Percentiles rank a stretch among this genome's conserved stretches.
These are phyloP conservation scores for Melanotus villosus DNA, from an alignment of 2,888 invertebrate species.

Conservation along the genomic window DNA sequence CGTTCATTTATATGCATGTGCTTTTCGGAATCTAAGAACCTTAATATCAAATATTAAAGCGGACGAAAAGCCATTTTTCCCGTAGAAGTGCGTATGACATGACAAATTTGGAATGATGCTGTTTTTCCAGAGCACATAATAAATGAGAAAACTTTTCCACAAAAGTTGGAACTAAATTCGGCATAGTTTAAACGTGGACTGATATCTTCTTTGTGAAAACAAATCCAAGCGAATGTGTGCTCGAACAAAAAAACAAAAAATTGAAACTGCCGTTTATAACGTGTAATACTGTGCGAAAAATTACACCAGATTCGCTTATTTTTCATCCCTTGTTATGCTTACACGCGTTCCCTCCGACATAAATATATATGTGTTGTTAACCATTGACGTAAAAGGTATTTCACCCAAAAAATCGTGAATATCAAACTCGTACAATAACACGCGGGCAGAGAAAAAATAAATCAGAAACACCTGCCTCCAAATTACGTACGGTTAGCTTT, in stretches of 20 bases:
- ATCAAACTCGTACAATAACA: neutral
- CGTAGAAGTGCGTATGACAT: conserved; percentile 30
- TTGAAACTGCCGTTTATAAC: conserved; percentile 25
- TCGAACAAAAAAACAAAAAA: conserved; percentile 23
- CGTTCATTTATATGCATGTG: too few relatives aligned
- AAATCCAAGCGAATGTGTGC: conserved; percentile 18
- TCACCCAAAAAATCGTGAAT: conserved; percentile 11
- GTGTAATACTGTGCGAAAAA: conserved; percentile 23
- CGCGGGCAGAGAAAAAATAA: neutral
- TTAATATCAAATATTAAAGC: neutral
- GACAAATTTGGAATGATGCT: conserved; percentile 27
- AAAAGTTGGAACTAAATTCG: conserved; percentile 30
- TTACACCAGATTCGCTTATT: conserved; percentile 28
- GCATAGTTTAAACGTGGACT: conserved; percentile 22
- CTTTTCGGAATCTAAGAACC: too few relatives aligned
- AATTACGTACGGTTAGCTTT: neutral
- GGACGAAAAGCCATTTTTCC: conserved; percentile 5
- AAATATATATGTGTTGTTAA: conserved; percentile 23
- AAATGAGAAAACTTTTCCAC: conserved; percentile 31
- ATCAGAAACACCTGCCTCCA: neutral
- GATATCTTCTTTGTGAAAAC: conserved; percentile 28
- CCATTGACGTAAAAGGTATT: conserved; percentile 9
- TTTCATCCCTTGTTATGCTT: conserved; percentile 33
- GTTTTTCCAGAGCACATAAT: conserved; percentile 28
- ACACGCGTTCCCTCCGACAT: conserved; percentile 17